Percentiles rank a stretch among this genome's conserved stretches.
Evolutionary conservation across 2,888 invertebrate genomes (phyloP).

Genomic region (Stenurella melanura): DNA sequence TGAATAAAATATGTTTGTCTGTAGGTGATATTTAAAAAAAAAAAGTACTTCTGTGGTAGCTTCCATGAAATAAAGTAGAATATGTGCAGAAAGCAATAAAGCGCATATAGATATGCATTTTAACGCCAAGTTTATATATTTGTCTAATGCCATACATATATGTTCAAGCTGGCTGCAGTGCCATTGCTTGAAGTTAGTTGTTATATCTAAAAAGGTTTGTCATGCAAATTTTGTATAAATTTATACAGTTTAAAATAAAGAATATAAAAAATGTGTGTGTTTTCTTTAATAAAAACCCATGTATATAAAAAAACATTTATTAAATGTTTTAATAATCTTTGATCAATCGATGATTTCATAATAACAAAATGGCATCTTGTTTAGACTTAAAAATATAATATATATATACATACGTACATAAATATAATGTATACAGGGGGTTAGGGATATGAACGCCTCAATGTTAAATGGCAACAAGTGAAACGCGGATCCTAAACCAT

Average conservation of each 20-base stretch:
- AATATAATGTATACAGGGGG: constrained; percentile 6
- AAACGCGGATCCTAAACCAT: no score
- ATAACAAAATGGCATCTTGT: constrained; percentile 47
- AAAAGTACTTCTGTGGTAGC: no score
- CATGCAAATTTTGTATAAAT: constrained; percentile 31
- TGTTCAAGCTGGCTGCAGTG: background rate
- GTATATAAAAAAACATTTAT: constrained; percentile 48
- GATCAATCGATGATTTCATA: constrained; percentile 34
- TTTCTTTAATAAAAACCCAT: constrained; percentile 9
- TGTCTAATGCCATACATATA: background rate
- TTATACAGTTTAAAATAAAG: constrained; percentile 26
- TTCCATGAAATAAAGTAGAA: no score
- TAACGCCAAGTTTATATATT: background rate
- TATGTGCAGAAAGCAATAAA: no score
- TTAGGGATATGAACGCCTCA: no score
- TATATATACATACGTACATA: constrained; percentile 28
- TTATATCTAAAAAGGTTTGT: background rate
- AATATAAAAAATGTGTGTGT: background rate
- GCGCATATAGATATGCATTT: background rate
- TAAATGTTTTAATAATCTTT: constrained; percentile 44
- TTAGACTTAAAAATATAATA: constrained; percentile 41
- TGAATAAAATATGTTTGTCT: no score
- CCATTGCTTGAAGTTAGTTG: constrained; percentile 12
- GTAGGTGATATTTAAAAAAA: no score
- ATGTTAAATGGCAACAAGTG: no score